Evolutionary conservation across 2,113 vertebrate genomes (phyloP).

Genomic region (Alligator mississippiensis): DNA sequence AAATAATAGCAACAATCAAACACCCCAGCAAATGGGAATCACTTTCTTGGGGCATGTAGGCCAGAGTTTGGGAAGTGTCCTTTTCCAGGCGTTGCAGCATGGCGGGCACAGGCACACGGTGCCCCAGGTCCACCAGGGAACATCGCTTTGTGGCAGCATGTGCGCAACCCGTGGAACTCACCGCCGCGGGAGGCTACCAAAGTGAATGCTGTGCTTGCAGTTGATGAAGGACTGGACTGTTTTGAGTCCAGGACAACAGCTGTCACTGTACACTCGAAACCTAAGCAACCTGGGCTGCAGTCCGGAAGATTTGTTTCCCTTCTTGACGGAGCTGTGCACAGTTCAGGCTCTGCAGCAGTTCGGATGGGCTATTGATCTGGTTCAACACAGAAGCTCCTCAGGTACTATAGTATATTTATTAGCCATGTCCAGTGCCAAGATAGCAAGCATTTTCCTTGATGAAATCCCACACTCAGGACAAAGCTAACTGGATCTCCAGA

Average conservation of each 20-base stretch:
- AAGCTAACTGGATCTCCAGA: not conserved
- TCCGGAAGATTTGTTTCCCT: not conserved
- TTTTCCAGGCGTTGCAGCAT: not conserved
- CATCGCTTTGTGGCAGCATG: not conserved
- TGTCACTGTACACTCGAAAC: not conserved
- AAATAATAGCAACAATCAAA: not conserved
- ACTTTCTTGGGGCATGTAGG: not conserved
- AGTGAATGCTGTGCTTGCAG: not conserved
- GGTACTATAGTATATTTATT: not conserved
- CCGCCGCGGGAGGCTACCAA: not conserved
- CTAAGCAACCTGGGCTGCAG: not conserved
- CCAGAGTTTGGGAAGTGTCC: not conserved
- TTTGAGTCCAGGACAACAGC: not conserved
- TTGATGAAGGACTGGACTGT: not conserved
- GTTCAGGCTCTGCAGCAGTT: fast-evolving
- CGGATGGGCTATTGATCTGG: not conserved
- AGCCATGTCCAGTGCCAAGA: not conserved
- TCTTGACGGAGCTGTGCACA: not conserved
- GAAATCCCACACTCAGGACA: fast-evolving
- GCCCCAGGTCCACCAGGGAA: not conserved
- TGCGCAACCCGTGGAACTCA: not conserved
- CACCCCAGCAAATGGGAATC: not conserved
- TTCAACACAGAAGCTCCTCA: fast-evolving
- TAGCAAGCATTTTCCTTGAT: fast-evolving
- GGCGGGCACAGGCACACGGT: not conserved